Percentiles rank a stretch among this genome's conserved stretches.
Evolutionary conservation across 2,888 invertebrate genomes (phyloP).

Genomic region (Formica aserva): DNA sequence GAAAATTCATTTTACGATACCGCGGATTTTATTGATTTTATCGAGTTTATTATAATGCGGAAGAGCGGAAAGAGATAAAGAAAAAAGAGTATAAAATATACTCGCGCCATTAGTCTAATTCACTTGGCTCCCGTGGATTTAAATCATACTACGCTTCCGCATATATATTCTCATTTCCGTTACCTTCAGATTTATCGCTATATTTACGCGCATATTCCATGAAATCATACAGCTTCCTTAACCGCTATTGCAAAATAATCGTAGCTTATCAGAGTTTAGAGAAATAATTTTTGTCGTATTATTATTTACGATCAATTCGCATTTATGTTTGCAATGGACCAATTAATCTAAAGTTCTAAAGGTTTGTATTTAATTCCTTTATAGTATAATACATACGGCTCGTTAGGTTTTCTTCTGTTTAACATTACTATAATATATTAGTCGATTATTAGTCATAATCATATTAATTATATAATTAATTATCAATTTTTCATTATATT

Average conservation of each 20-base stretch:
- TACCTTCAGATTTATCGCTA: conserved; percentile 41
- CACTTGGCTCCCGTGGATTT: conserved; percentile 38
- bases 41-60: conserved; percentile 33
- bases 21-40: conserved; percentile 41
- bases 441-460: background rate
- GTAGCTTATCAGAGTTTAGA: conserved; percentile 35
- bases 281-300: background rate
- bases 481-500: background rate
- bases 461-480: background rate
- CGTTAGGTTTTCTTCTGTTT: background rate
- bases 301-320: background rate
- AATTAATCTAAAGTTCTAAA: background rate
- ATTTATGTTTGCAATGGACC: background rate
- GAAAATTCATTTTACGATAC: conserved; percentile 2
- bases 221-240: background rate
- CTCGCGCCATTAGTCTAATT: conserved; percentile 50
- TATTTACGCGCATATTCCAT: conserved; percentile 36
- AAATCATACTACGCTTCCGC: conserved; percentile 26
- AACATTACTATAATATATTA: background rate
- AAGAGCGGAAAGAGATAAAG: background rate
- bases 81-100: background rate
- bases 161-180: conserved; percentile 47
- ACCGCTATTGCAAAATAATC: conserved; percentile 18
- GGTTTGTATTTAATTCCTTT: background rate
- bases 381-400: background rate